Percentiles rank a stretch among this genome's conserved stretches.
Evolutionary conservation across 2,888 invertebrate genomes (phyloP).

Genomic region (Calameuta idolon): DNA sequence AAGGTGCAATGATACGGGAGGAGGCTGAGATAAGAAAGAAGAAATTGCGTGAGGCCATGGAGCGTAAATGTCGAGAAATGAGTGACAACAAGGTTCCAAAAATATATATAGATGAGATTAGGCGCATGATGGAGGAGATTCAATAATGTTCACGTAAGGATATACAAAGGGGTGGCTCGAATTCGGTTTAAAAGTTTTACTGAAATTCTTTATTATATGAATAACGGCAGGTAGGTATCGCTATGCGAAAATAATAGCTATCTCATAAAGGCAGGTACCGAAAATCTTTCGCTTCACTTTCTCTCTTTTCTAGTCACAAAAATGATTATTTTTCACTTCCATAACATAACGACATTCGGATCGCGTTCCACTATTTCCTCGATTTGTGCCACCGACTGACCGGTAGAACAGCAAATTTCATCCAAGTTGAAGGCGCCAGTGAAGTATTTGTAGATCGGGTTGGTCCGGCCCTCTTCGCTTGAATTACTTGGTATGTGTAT

Average conservation of each 20-base stretch:
- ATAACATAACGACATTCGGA: slow-evolving; percentile 83
- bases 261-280: background rate
- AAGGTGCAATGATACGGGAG: slow-evolving; percentile 74
- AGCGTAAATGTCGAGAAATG: slow-evolving; percentile 73
- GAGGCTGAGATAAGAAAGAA: slow-evolving; percentile 72
- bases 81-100: slow-evolving; percentile 71
- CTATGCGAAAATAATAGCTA: background rate
- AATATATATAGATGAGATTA: slow-evolving; percentile 70
- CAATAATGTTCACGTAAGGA: slow-evolving; percentile 25
- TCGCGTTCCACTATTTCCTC: slow-evolving; percentile 88
- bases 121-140: slow-evolving; percentile 56
- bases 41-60: slow-evolving; percentile 68
- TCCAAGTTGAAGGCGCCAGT: slow-evolving; percentile 86
- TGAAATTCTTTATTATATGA: slow-evolving; percentile 7
- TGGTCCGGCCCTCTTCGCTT: slow-evolving; percentile 53
- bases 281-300: background rate
- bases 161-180: background rate
- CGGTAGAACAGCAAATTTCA: slow-evolving; percentile 90
- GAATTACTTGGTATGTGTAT: slow-evolving; percentile 53
- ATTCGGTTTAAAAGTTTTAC: background rate
- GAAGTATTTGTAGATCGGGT: slow-evolving; percentile 74
- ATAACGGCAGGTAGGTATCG: background rate
- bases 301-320: background rate
- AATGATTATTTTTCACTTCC: slow-evolving; percentile 72
- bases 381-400: slow-evolving; percentile 79